Evolutionary conservation across 2,888 invertebrate genomes (phyloP), one percentile per base, ranked within the genome.

Genomic region (Pseudococcus longispinus): DNA sequence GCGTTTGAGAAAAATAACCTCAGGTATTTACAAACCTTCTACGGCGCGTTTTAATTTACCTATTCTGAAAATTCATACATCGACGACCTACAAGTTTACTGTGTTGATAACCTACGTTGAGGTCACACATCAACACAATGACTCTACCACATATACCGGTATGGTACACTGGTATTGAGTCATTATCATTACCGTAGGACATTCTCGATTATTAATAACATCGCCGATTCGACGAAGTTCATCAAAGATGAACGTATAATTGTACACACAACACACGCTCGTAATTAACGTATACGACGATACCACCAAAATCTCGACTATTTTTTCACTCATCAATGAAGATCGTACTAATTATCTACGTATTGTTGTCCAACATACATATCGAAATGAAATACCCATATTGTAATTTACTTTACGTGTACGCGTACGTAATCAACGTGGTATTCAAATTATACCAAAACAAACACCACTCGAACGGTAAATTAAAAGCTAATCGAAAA

Each of bases 71-170:
- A 74, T 32, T 74, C 74, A 74, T 29, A 74, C 74, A 37, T 37
- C 29, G 74, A 74, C 32, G 74, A 74, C 74, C 74, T 74, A 74
- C 74, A 74, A 74, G 74, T 74, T 74, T 18, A 32, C 32, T 37
- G 74, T 74, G 32, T 60, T 60, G 74, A 74, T 74, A 74, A 74
- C 74, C 74, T 74, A 74, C 74, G 32, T 37, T 74, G 32, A 74
- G 74, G 74, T 74, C 74, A 74, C 18, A 74, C 32, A 18, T 29
- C 18, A 20, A 29, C 74, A 74, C 74, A 32, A 74, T 37, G 29
- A 74, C 74, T 74, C 18, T 32, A 29, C 74, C 32, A 18, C 32
- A 23, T 23, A 60, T 23, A 51, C n/a, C 60, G 23, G 23, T 60
- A 60, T 6, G 15, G 23, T 13, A 60, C 60, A 60, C 60, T 23